phyloP scores from a whole-genome alignment of 2,113 vertebrate species.

The Arothron firmamentum region DNA sequence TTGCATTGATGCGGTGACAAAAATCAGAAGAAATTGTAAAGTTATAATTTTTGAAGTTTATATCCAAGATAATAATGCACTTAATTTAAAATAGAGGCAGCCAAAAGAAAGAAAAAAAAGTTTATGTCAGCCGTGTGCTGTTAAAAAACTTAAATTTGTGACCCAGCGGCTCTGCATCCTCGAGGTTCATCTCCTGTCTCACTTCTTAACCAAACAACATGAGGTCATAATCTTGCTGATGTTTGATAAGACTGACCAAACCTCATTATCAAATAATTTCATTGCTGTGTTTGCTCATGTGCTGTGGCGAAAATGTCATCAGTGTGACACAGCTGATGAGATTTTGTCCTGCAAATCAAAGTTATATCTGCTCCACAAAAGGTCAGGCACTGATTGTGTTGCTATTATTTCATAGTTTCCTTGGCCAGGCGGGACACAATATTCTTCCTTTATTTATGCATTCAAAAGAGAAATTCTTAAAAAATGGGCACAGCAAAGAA shows the following conservation, averaged over 20 bases:
- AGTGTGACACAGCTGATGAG: background rate
- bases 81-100: too few species aligned
- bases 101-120: too few species aligned
- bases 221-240: background rate
- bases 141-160: too few species aligned
- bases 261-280: background rate
- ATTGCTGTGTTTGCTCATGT: background rate
- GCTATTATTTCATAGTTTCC: background rate
- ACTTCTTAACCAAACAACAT: background rate
- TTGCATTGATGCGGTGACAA: too few species aligned
- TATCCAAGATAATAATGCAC: too few species aligned
- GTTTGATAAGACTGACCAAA: background rate
- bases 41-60: too few species aligned
- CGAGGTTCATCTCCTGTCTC: background rate
- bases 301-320: background rate
- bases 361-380: background rate
- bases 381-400: background rate
- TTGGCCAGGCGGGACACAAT: background rate
- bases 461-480: background rate
- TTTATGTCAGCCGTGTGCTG: too few species aligned
- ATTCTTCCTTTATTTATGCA: background rate
- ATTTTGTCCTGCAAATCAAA: background rate
- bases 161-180: too few species aligned
- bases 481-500: too few species aligned
- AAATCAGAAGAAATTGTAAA: too few species aligned